Percentiles rank a stretch among this genome's conserved stretches.
phyloP scores from a whole-genome alignment of 1,140 invertebrate genomes.

The Monomorium pharaonis region DNA sequence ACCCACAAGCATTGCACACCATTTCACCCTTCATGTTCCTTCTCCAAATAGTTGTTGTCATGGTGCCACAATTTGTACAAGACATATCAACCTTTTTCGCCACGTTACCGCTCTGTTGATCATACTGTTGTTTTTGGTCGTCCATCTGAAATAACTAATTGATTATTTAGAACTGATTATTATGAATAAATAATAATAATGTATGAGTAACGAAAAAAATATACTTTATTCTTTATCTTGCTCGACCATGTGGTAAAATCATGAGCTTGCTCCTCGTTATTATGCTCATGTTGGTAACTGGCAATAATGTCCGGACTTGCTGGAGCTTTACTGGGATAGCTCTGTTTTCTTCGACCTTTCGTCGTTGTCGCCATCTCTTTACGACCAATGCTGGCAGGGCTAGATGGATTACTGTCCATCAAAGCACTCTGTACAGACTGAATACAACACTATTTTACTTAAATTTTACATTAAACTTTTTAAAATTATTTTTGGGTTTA shows the following conservation, averaged over 20 bases:
- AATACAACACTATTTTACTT: constrained; percentile 6
- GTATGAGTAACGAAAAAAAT: not conserved
- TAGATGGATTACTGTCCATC: constrained; percentile 84
- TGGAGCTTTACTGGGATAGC: constrained; percentile 89
- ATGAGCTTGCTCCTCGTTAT: constrained; percentile 81
- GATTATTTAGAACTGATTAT: not conserved
- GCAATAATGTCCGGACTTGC: constrained; percentile 82
- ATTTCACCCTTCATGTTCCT: constrained; percentile 95
- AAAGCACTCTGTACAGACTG: constrained; percentile 77
- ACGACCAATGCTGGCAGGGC: constrained; percentile 81
- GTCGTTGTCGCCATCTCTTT: constrained; percentile 80
- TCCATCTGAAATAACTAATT: constrained; percentile 71
- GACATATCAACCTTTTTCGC: constrained; percentile 88
- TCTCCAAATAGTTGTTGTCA: constrained; percentile 96
- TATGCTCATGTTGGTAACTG: constrained; percentile 81
- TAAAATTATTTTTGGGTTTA: not conserved
- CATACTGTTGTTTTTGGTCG: constrained; percentile 79
- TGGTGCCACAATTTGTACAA: constrained; percentile 94
- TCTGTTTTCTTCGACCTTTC: constrained; percentile 90
- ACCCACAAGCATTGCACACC: constrained; percentile 97
- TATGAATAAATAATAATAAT: no score
- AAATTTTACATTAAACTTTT: not conserved
- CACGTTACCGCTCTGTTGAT: constrained; percentile 79
- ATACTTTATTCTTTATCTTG: constrained; percentile 80
- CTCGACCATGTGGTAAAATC: constrained; percentile 84